Base-by-base conservation (phyloP, 2,888 invertebrate species). In the Rhamnusium bicolor region DNA sequence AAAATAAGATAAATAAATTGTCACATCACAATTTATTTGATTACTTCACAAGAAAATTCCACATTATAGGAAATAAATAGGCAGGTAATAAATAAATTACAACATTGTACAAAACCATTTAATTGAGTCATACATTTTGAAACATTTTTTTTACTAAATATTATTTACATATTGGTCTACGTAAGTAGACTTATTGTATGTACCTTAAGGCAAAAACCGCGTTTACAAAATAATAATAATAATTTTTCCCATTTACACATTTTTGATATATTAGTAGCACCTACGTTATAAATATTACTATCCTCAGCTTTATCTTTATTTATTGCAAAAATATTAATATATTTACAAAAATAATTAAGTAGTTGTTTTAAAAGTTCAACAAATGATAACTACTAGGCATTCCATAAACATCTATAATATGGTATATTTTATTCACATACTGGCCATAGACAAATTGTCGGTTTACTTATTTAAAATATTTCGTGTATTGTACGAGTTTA, bases 41-140 rank as follows among this genome's bases (percentile, higher is more conserved):
- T n/a, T n/a, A n/a, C n/a, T n/a, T n/a, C n/a, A n/a, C n/a, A n/a
- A n/a, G n/a, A n/a, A n/a, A n/a, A n/a, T n/a, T n/a, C n/a, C n/a
- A n/a, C n/a, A n/a, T n/a, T n/a, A n/a, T n/a, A 24, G 24, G 24
- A 32, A 10, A 32, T 10, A 10, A 32, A 32, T 7, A 6, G 32
- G 10, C 10, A 4, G 1, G n/a, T 10, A 46, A 46, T 46, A 51
- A 51, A 51, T 51, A 51, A 18, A 61, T 4, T 19, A 18, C 61
- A 32, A 3, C 7, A 19, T 29, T 56, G 40, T 67, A 67, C 14
- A 67, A 67, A 67, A 67, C 67, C 67, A 67, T 67, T 67, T 67
- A 67, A 51, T 67, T 67, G 27, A 53, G 56, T 67, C 56, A 67
- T 67, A 67, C 67, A 67, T 54, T 24, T 56, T 67, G 56, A 54